phyloP scores from a whole-genome alignment of 2,797 vertebrate species.

The Epinephelus malabaricus region DNA sequence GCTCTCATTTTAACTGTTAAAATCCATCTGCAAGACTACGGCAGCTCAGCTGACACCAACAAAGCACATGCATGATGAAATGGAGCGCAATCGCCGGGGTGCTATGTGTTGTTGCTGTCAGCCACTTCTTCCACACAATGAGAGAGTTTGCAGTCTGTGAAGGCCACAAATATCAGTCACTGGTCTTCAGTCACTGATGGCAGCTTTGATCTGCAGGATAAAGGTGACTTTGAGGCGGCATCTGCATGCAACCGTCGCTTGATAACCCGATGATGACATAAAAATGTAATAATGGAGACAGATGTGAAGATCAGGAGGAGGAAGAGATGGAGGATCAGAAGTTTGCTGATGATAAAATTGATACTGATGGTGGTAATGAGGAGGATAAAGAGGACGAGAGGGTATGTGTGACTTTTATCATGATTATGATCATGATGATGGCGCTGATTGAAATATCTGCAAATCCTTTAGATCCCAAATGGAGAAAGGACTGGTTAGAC shows the following conservation, averaged over 20 bases:
- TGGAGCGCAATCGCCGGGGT: constrained; percentile 59
- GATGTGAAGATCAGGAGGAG: constrained; percentile 31
- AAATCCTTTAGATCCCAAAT: neutral
- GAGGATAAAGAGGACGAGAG: constrained; percentile 9
- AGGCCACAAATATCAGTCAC: constrained; percentile 53
- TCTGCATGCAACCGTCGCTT: constrained; percentile 39
- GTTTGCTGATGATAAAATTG: constrained; percentile 9
- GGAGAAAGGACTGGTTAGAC: too few relatives aligned
- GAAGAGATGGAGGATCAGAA: constrained; percentile 13
- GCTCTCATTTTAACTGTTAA: constrained; percentile 59
- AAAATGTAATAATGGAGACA: constrained; percentile 39
- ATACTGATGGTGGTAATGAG: constrained; percentile 16
- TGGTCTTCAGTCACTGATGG: constrained; percentile 41
- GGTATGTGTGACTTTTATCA: constrained; percentile 8
- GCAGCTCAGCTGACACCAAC: constrained; percentile 52
- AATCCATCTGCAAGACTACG: constrained; percentile 58
- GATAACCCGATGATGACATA: constrained; percentile 41
- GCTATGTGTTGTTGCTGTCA: constrained; percentile 53
- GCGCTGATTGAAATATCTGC: constrained; percentile 9
- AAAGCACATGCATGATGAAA: constrained; percentile 80
- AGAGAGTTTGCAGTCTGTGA: constrained; percentile 34
- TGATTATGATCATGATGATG: constrained; percentile 16
- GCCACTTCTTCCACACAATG: constrained; percentile 47
- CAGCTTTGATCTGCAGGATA: constrained; percentile 68
- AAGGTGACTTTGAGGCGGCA: constrained; percentile 58